Evolutionary conservation across 2,888 invertebrate species (phyloP).

Genomic region (Rutpela maculata): DNA sequence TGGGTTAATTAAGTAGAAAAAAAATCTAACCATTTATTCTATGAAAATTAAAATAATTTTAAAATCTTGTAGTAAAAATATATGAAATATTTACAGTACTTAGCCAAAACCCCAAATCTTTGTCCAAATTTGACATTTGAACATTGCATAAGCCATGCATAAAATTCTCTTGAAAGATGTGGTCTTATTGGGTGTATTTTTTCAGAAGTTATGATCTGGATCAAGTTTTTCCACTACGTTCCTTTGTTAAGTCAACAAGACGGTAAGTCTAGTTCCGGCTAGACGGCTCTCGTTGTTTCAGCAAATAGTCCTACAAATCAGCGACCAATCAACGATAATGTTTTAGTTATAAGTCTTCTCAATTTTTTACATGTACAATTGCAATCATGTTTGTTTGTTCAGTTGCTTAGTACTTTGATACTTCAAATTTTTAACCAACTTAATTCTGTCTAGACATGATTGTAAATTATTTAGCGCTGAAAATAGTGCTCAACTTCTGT

Average conservation of each 20-base stretch:
- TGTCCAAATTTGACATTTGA: constrained; percentile 33
- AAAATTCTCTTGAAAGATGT: constrained; percentile 61
- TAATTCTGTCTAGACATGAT: constrained; percentile 8
- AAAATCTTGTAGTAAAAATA: constrained; percentile 18
- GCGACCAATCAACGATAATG: constrained; percentile 42
- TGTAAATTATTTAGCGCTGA: constrained; percentile 35
- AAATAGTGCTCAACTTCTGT: constrained; percentile 43
- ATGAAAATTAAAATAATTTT: too few relatives aligned
- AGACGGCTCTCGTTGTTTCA: constrained; percentile 71
- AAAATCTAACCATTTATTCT: too few relatives aligned
- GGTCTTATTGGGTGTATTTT: constrained; percentile 86
- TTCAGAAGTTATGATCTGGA: constrained; percentile 84
- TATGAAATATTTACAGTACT: constrained; percentile 14
- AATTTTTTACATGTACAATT: constrained; percentile 33
- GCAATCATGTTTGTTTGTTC: constrained; percentile 19
- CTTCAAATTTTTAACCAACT: background rate
- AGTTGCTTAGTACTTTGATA: background rate
- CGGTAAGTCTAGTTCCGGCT: constrained; percentile 82
- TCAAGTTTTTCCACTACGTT: constrained; percentile 78
- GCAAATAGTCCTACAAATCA: constrained; percentile 58
- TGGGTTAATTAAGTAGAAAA: too few relatives aligned
- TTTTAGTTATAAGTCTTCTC: constrained; percentile 37
- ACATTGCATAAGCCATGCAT: constrained; percentile 57
- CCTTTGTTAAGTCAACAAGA: constrained; percentile 78
- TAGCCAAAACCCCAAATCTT: constrained; percentile 47